A percentile compares a stretch with the other conserved stretches of the same genome.
Conservation (phyloP, 2,888 invertebrate species). For the Drosophila limbata region DNA sequence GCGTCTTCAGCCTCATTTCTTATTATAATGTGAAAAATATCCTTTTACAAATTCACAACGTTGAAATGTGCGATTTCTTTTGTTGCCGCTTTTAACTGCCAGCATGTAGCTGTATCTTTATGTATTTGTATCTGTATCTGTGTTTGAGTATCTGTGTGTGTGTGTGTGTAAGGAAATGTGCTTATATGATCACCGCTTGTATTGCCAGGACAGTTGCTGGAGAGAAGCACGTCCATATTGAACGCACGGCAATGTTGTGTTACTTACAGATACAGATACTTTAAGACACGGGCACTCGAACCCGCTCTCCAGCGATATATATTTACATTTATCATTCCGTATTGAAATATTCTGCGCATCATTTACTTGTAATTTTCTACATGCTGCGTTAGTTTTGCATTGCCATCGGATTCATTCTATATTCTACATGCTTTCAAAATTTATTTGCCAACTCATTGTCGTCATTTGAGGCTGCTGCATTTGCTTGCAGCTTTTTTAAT, state of each 20-base stretch:
- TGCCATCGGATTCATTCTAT: constrained; percentile 13
- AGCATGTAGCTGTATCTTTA: constrained; percentile 7
- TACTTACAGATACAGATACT: constrained; percentile 32
- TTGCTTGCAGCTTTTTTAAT: background rate
- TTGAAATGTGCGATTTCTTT: constrained; percentile 76
- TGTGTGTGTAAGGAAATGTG: constrained; percentile 11
- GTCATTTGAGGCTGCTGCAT: constrained; percentile 24
- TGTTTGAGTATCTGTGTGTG: background rate
- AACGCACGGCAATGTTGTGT: constrained; percentile 51
- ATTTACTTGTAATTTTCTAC: constrained; percentile 65
- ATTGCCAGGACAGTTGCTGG: constrained; percentile 42
- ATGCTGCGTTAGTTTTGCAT: constrained; percentile 35
- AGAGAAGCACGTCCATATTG: constrained; percentile 62
- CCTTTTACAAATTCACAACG: constrained; percentile 79
- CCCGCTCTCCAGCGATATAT: constrained; percentile 21
- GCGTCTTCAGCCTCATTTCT: constrained; percentile 78
- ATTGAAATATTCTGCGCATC: constrained; percentile 73
- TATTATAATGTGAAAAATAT: constrained; percentile 82
- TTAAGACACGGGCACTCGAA: background rate
- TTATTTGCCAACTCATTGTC: constrained; percentile 49
- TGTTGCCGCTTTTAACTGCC: constrained; percentile 68
- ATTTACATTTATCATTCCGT: constrained; percentile 56
- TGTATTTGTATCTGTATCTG: constrained; percentile 6
- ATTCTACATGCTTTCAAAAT: constrained; percentile 8
- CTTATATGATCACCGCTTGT: constrained; percentile 54